Evolutionary conservation across 2,888 invertebrate species (phyloP), one percentile per base, ranked within the genome.

Genomic region (Tillus elongatus): DNA sequence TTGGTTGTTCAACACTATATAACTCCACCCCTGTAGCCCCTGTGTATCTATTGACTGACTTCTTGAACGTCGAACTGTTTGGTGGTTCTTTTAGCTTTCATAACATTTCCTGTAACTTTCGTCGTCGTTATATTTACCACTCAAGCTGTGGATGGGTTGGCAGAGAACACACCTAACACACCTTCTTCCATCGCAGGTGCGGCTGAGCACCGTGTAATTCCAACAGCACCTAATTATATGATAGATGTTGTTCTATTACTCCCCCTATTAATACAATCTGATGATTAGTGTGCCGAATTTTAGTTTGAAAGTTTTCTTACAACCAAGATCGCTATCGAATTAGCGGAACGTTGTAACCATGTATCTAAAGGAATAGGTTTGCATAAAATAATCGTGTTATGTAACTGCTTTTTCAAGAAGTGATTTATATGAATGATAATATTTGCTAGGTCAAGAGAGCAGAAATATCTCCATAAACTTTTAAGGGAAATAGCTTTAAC

Each of bases 181-280:
- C 51, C 49, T 51, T 54, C 49, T 46, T 47, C 46, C 24, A 52
- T 51, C 48, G 56, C 57, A 57, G 57, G 57, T 56, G 57, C 53
- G 56, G 56, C 54, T 53, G 52, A 55, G 54, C 56, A 55, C 53
- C 56, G 53, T 57, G 51, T 54, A 56, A 57, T 56, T 57, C 53
- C 52, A 56, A 56, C 53, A 53, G 53, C 51, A 47, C 51, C 47
- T 56, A 57, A 57, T 57, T 57, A 57, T 52, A 56, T 49, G 51
- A 52, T 53, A 49, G 52, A 53, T 53, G 53, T 47, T 51, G 40
- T 48, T 37, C 49, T 54, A 53, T 55, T 50, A 49, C 50, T 49
- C 44, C 51, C 44, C 50, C 49, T 48, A 50, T 49, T n/a, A n/a
- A n/a, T n/a, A n/a, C n/a, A 50, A 41, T 40, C 47, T 43, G 44